Conservation (phyloP, 2,797 vertebrate species). For the Anguilla pacifica region DNA sequence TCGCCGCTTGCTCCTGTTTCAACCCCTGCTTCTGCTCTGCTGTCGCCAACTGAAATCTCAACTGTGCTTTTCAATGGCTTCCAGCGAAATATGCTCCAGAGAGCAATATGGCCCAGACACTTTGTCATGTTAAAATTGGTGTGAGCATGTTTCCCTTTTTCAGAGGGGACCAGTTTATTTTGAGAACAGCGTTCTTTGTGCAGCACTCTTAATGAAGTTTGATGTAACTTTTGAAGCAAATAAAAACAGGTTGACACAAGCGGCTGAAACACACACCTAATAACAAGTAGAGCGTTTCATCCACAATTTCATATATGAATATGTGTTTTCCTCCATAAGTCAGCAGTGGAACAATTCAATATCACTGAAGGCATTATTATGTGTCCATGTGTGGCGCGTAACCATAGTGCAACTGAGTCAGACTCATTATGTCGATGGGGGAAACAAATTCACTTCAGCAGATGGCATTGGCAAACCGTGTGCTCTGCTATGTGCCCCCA, state of each 20-base stretch:
- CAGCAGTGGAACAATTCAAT: too few species aligned
- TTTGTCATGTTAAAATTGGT: background rate
- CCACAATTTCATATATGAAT: background rate
- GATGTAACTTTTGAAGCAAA: background rate
- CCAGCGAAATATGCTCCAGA: conserved; percentile 37
- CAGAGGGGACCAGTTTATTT: background rate
- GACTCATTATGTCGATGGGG: too few species aligned
- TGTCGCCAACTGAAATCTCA: conserved; percentile 23
- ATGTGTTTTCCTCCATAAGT: background rate
- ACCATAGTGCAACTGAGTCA: too few species aligned
- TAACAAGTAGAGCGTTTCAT: background rate
- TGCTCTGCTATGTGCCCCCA: too few species aligned
- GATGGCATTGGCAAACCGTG: too few species aligned
- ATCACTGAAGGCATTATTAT: too few species aligned
- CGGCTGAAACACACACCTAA: background rate
- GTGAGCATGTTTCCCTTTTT: background rate
- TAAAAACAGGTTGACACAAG: background rate
- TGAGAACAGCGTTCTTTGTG: background rate
- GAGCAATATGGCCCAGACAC: background rate
- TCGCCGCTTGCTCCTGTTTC: background rate
- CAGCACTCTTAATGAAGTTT: background rate
- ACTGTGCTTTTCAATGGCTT: conserved; percentile 40
- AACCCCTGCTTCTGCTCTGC: background rate
- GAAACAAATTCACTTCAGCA: too few species aligned
- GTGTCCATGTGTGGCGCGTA: too few species aligned